Evolutionary conservation across 2,113 vertebrate species (phyloP), one percentile per base, ranked within the genome.

Genomic region (Archocentrus centrarchus): DNA sequence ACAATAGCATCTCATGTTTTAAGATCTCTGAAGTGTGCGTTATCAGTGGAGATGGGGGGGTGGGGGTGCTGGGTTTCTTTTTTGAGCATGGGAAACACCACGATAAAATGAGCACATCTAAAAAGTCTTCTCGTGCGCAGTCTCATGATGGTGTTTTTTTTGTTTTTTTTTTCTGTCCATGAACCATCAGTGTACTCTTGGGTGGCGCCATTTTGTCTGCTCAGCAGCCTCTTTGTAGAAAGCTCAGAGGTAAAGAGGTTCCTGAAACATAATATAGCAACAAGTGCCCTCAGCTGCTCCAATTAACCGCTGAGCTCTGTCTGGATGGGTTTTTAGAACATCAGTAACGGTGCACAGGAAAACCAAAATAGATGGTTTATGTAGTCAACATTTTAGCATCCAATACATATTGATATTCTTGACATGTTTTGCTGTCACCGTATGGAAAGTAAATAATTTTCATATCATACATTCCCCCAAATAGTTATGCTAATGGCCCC

Each of bases 381-480:
- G 30, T 15, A 2, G 32, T 68, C 55, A 58, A 53, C 86, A 76
- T 61, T 76, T 84, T 2, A 85, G 73, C 76, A 35, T 53, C 27
- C 3, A 68, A 9, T 27, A 9, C 41, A 37, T 59, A 73, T 85
- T 57, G 62, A 84, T 83, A 82, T 86, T 83, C 62, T 66, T 59
- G 32, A 70, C 47, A 35, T 75, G 53, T 37, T 86, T 83, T 86
- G 81, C 70, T 82, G 39, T 83, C 47, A 84, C 84, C 78, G 62
- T 79, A 90, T 92, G 68, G 84, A 86, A 81, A 86, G 77, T 86
- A 86, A 93, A 93, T 85, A 73, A 68, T 89, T 87, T 90, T 68
- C 63, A 79, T 87, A 82, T 87, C 41, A 73, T 82, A 53, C 60
- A 62, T 81, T 75, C 57, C 8, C 37, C 37, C 80, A 9, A 90